Percentiles rank a stretch among this genome's conserved stretches.
Conservation (phyloP, 2,113 vertebrate species). For the Clinocottus analis region DNA sequence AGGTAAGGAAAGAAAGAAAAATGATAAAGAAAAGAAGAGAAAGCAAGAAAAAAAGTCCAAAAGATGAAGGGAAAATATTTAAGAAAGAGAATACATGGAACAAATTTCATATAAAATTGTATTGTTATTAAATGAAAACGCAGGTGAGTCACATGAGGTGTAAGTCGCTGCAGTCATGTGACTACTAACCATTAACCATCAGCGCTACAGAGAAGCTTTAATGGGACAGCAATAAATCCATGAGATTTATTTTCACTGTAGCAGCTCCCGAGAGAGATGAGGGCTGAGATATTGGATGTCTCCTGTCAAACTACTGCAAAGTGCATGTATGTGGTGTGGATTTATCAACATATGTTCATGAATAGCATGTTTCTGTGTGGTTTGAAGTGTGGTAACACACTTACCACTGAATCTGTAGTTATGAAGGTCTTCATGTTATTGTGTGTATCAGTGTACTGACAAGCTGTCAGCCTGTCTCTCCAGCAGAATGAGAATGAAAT, state of each 20-base stretch:
- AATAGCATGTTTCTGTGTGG: background rate
- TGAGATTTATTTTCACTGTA: background rate
- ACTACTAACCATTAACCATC: no score
- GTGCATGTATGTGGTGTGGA: background rate
- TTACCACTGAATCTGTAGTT: background rate
- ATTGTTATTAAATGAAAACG: no score
- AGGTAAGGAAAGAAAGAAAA: background rate
- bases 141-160: no score
- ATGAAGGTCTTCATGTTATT: background rate
- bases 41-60: background rate
- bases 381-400: background rate
- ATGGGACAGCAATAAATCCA: constrained; percentile 2
- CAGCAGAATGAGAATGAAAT: constrained; percentile 4
- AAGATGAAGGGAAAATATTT: background rate
- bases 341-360: background rate
- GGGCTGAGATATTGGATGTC: background rate
- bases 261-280: constrained; percentile 2
- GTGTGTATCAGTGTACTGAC: background rate
- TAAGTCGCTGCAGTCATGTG: no score
- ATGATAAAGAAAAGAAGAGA: background rate
- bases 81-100: background rate
- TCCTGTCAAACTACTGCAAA: background rate
- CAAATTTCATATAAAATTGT: no score
- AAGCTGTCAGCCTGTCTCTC: background rate
- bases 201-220: constrained; percentile 5